Evolutionary conservation across 2,113 vertebrate genomes (phyloP).

Genomic region (Cygnus buccinator): DNA sequence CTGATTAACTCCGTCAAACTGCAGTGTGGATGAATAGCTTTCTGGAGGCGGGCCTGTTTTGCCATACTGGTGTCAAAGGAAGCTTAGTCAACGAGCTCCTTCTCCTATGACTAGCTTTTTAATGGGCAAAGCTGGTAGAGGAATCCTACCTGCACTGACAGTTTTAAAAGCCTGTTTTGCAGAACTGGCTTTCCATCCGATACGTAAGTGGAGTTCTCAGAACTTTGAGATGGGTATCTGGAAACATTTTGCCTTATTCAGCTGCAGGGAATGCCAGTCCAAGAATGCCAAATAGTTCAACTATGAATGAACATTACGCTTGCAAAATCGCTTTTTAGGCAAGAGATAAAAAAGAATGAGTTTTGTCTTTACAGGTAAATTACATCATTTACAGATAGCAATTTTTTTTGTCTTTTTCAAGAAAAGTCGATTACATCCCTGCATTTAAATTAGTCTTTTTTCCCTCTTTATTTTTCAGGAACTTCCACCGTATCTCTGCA

Average conservation of each 20-base stretch:
- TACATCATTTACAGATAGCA: not conserved
- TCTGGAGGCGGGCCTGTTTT: not conserved
- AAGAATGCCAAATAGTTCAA: not conserved
- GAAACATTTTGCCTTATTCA: not conserved
- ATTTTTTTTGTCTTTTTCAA: not conserved
- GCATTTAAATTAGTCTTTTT: conserved; percentile 22
- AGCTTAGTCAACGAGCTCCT: not conserved
- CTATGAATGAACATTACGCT: not conserved
- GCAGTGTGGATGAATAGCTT: not conserved
- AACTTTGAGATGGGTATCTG: not conserved
- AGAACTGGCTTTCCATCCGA: not conserved
- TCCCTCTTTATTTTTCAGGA: conserved; percentile 82
- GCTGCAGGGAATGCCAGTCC: not conserved
- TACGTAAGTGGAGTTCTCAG: not conserved
- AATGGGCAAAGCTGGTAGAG: not conserved
- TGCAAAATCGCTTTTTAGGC: not conserved
- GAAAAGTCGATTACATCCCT: not conserved
- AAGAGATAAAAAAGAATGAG: not conserved
- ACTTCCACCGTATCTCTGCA: conserved; percentile 91
- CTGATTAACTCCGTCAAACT: not conserved
- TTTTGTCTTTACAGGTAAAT: not conserved
- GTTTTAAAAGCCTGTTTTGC: not conserved
- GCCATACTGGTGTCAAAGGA: not conserved
- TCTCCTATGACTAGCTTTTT: not conserved
- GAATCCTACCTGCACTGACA: not conserved